A percentile compares a stretch with the other conserved stretches of the same genome.
These are phyloP conservation scores for Rhabdomys dilectus DNA, from an alignment of 2,113 vertebrate species.

Conservation along the genomic window DNA sequence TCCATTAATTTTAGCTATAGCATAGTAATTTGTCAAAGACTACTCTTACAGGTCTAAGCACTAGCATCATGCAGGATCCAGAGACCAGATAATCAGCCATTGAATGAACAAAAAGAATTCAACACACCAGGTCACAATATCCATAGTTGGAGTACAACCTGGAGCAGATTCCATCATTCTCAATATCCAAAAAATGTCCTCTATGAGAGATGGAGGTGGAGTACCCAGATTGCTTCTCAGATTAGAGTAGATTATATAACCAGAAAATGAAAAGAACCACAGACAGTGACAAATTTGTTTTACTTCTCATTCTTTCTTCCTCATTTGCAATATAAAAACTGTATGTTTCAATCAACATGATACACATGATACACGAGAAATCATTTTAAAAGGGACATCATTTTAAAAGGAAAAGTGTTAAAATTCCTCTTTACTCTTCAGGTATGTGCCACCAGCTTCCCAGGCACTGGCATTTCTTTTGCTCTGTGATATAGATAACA, in stretches of 20 bases:
- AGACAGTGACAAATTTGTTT: neutral
- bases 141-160: accelerated
- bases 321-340: slow-evolving; percentile 4
- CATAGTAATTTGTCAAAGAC: neutral
- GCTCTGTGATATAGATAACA: neutral
- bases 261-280: neutral
- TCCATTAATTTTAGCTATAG: neutral
- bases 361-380: too few relatives aligned
- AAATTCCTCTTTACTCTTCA: neutral
- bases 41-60: neutral
- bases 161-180: too few relatives aligned
- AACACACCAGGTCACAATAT: neutral
- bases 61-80: neutral
- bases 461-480: neutral
- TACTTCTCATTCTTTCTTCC: neutral
- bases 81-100: neutral
- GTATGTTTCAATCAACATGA: neutral
- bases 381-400: too few relatives aligned
- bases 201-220: neutral
- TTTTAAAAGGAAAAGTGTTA: neutral
- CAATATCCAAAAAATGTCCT: neutral
- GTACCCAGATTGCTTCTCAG: neutral
- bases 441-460: neutral
- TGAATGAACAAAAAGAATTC: neutral
- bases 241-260: neutral